Base-by-base conservation (phyloP, 2,888 invertebrate genomes). In the Epinotia nisella region DNA sequence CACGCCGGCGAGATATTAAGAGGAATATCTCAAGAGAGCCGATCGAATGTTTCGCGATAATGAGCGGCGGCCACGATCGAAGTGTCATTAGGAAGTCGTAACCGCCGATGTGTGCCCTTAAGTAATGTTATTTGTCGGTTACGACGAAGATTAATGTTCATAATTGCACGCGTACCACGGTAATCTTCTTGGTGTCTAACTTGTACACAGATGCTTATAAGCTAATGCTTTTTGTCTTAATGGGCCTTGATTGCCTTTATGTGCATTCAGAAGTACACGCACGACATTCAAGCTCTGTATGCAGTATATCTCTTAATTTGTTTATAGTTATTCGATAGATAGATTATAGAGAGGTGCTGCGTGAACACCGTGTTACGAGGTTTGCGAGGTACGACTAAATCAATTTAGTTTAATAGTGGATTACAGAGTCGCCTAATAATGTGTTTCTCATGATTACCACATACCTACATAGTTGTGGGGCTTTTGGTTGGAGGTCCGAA, bases 11-110 rank as follows among this genome's bases (percentile, higher is more conserved):
- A 85, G 87, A 92, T 92, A 92, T 93, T 91, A 91, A 92, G 90
- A 90, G 91, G 88, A 91, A 92, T 92, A 92, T 90, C 91, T 91
- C 83, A 83, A 83, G 81, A 82, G 85, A 86, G 87, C 85, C 89
- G 91, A 93, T 93, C 91, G 91, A 90, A 90, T 92, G 90, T 90
- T 89, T 89, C 83, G 86, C 89, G 91, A 91, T 93, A 93, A 93
- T 93, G 93, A 91, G 90, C 86, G 88, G 85, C 87, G 87, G 86
- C 82, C 85, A 85, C 87, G 90, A 90, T 91, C 92, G 92, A 90
- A 90, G 92, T 91, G 92, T 92, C 92, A 92, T 93, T 93, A 93
- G 93, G 93, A 93, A 93, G 92, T 91, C 90, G 90, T 91, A 90
- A 89, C 88, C 82, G 87, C 76, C 87, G 86, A 87, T 88, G 90